Percentiles rank a stretch among this genome's conserved stretches.
Conservation (phyloP, 2,888 invertebrate genomes). For the Eupithecia insigniata region DNA sequence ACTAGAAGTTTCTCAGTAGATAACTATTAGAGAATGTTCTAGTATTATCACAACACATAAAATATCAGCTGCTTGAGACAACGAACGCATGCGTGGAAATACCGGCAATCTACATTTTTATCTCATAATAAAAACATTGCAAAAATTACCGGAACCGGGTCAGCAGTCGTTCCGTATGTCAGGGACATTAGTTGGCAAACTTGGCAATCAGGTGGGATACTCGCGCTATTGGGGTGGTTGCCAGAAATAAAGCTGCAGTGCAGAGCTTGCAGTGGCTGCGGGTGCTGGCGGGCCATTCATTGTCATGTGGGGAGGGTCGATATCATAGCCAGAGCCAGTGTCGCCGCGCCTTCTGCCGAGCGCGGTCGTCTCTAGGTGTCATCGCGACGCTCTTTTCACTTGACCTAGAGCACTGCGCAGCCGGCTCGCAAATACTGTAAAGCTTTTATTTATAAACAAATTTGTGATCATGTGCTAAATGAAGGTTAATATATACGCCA, state of each 20-base stretch:
- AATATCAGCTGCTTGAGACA: conserved; percentile 28
- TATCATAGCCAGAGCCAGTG: conserved; percentile 67
- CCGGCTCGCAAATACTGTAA: conserved; percentile 54
- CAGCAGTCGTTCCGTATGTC: conserved; percentile 56
- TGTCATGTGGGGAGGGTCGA: conserved; percentile 71
- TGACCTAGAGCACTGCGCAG: conserved; percentile 53
- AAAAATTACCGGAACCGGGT: conserved; percentile 56
- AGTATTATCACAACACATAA: conserved; percentile 3
- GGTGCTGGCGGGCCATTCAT: conserved; percentile 67
- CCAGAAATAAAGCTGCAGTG: conserved; percentile 84
- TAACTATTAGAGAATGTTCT: not conserved
- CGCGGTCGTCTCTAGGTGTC: conserved; percentile 55
- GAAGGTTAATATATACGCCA: conserved; percentile 40
- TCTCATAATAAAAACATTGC: conserved; percentile 33
- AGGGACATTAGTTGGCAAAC: conserved; percentile 44
- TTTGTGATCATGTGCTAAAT: conserved; percentile 51
- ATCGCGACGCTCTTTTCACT: conserved; percentile 37
- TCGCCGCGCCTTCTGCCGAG: conserved; percentile 68
- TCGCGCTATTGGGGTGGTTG: conserved; percentile 64
- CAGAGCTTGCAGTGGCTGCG: conserved; percentile 81
- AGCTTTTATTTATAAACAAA: conserved; percentile 74
- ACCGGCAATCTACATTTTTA: conserved; percentile 30
- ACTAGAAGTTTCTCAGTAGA: no score
- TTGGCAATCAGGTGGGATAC: conserved; percentile 52
- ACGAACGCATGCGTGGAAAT: conserved; percentile 34